These are phyloP conservation scores for Coregonus ussuriensis DNA, from an alignment of 2,797 vertebrate species.

Conservation along the genomic window DNA sequence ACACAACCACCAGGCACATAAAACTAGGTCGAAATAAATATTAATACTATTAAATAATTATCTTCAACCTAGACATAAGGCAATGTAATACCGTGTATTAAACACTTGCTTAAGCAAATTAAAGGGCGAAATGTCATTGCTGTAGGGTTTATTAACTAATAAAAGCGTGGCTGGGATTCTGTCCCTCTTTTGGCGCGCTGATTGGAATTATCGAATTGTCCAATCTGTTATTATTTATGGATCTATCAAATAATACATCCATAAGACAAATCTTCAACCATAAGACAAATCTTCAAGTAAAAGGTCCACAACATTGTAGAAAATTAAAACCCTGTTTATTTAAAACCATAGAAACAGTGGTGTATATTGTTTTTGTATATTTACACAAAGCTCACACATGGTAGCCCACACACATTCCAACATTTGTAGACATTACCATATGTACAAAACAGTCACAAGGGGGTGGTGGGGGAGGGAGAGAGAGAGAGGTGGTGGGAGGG, in stretches of 20 bases:
- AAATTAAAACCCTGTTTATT: conserved; percentile 62
- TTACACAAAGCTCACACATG: conserved; percentile 46
- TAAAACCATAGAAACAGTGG: conserved; percentile 25
- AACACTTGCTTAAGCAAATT: no score
- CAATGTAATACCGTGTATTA: no score
- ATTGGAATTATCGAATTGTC: no score
- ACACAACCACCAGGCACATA: no score
- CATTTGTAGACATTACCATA: conserved; percentile 52
- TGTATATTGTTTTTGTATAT: conserved; percentile 25
- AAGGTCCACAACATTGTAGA: conserved; percentile 24
- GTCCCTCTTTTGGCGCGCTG: neutral
- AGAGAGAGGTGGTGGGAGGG: no score
- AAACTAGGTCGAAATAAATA: no score
- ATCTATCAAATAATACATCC: neutral
- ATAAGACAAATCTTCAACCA: neutral
- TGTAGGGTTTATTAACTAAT: no score
- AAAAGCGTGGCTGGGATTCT: neutral
- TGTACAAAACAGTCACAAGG: conserved; percentile 60
- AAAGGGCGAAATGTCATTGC: no score
- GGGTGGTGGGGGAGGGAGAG: neutral
- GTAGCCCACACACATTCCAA: conserved; percentile 46
- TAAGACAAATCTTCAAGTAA: neutral
- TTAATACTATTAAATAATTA: no score
- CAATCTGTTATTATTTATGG: neutral
- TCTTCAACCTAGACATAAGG: no score